Evolutionary conservation across 2,797 vertebrate species (phyloP).

Genomic region (Onychomys torridus): DNA sequence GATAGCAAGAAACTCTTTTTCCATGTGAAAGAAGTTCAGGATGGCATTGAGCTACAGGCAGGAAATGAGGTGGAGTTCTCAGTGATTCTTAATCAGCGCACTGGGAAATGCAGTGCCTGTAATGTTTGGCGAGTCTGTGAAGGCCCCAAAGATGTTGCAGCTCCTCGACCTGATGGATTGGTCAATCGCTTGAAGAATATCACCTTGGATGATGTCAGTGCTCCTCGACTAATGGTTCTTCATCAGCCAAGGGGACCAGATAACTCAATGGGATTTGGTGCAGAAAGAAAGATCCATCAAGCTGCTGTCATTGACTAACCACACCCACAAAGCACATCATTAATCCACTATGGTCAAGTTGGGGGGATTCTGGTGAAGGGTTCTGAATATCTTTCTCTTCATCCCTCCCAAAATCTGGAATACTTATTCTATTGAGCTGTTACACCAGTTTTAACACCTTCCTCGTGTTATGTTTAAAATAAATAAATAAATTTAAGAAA

Average conservation of each 20-base stretch:
- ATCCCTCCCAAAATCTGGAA: slow-evolving; percentile 88
- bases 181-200: slow-evolving; percentile 99
- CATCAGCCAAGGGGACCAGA: slow-evolving; percentile 98
- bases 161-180: slow-evolving; percentile 96
- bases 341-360: slow-evolving; percentile 88
- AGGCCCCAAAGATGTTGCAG: slow-evolving; percentile 95
- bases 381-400: slow-evolving; percentile 91
- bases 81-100: slow-evolving; percentile 98
- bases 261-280: slow-evolving; percentile 98
- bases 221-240: slow-evolving; percentile 96
- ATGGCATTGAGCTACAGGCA: slow-evolving; percentile 97
- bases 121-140: slow-evolving; percentile 98
- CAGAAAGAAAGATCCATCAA: slow-evolving; percentile 98
- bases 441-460: slow-evolving; percentile 92
- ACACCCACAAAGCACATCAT: slow-evolving; percentile 86
- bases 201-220: slow-evolving; percentile 96
- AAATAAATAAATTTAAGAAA: slow-evolving; percentile 90
- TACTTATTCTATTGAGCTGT: slow-evolving; percentile 88
- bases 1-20: slow-evolving; percentile 99
- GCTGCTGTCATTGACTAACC: slow-evolving; percentile 98
- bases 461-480: slow-evolving; percentile 91
- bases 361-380: slow-evolving; percentile 92
- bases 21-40: slow-evolving; percentile 99
- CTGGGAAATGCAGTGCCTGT: slow-evolving; percentile 99
- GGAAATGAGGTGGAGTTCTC: slow-evolving; percentile 99